These are phyloP conservation scores for Aproaerema taeniolella DNA, from an alignment of 2,888 invertebrate species.

Conservation along the genomic window DNA sequence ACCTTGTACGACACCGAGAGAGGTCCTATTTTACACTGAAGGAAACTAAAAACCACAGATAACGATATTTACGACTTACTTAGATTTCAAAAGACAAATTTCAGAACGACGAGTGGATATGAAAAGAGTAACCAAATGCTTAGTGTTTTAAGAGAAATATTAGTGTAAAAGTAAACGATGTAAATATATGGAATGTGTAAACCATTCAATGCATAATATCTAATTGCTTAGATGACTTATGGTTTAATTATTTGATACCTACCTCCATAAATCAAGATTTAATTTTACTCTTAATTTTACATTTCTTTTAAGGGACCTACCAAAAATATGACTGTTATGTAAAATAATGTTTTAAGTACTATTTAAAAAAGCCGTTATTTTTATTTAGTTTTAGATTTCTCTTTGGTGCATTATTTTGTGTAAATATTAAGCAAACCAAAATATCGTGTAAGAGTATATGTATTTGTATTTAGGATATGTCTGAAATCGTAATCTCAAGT, in stretches of 20 bases:
- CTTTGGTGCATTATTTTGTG: not conserved
- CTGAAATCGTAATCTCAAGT: slow-evolving; percentile 26
- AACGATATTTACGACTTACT: too few relatives aligned
- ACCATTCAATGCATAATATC: not conserved
- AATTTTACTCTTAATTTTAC: slow-evolving; percentile 23
- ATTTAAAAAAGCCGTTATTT: too few relatives aligned
- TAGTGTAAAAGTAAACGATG: too few relatives aligned
- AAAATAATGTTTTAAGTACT: too few relatives aligned
- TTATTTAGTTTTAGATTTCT: slow-evolving; percentile 26
- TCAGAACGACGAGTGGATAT: too few relatives aligned
- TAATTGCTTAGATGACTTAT: slow-evolving; percentile 20
- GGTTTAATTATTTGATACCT: slow-evolving; percentile 46
- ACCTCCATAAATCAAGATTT: slow-evolving; percentile 56
- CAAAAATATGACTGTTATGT: slow-evolving; percentile 63
- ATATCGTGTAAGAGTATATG: too few relatives aligned
- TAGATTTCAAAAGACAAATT: too few relatives aligned
- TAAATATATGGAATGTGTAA: not conserved
- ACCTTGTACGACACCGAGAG: too few relatives aligned
- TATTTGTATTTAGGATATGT: too few relatives aligned
- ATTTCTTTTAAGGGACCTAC: slow-evolving; percentile 43
- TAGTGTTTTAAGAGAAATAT: slow-evolving; percentile 8
- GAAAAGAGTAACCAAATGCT: slow-evolving; percentile 21
- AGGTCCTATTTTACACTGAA: too few relatives aligned
- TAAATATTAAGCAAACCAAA: too few relatives aligned
- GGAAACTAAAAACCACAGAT: too few relatives aligned